phyloP scores from a whole-genome alignment of 2,113 vertebrate genomes.

The Meleagris gallopavo region DNA sequence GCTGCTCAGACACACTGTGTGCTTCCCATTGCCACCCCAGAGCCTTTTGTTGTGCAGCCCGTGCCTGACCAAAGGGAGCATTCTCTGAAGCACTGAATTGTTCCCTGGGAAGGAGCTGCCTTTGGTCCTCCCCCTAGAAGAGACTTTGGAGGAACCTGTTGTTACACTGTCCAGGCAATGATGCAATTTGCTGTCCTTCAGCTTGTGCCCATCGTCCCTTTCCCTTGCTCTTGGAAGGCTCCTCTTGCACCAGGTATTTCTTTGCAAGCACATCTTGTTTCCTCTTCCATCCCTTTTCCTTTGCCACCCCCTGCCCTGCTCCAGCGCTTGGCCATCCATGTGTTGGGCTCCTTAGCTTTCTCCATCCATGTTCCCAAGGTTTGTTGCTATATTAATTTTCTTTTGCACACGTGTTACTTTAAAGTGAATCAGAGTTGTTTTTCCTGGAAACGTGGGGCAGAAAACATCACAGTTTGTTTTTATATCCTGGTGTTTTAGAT shows the following conservation, averaged over 20 bases:
- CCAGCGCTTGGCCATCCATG: neutral
- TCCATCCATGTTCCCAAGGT: neutral
- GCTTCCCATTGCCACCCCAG: neutral
- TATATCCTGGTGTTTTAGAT: neutral
- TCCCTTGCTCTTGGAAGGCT: neutral
- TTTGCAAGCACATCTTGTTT: neutral
- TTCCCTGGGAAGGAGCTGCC: neutral
- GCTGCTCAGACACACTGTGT: neutral
- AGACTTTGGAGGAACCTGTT: neutral
- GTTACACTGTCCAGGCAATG: neutral
- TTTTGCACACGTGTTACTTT: neutral
- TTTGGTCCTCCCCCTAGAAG: neutral
- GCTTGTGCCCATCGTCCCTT: neutral
- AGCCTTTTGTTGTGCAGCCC: neutral
- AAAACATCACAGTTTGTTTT: neutral
- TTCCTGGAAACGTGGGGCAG: neutral
- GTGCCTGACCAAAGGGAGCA: neutral
- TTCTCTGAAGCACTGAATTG: neutral
- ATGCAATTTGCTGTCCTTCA: neutral
- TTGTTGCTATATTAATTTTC: neutral
- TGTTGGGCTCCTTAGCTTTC: neutral
- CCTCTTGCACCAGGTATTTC: neutral
- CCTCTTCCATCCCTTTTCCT: neutral
- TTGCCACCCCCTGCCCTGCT: neutral
- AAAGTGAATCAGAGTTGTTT: neutral